Base-by-base conservation (phyloP, 2,888 invertebrate species). In the Ethmia dodecea region DNA sequence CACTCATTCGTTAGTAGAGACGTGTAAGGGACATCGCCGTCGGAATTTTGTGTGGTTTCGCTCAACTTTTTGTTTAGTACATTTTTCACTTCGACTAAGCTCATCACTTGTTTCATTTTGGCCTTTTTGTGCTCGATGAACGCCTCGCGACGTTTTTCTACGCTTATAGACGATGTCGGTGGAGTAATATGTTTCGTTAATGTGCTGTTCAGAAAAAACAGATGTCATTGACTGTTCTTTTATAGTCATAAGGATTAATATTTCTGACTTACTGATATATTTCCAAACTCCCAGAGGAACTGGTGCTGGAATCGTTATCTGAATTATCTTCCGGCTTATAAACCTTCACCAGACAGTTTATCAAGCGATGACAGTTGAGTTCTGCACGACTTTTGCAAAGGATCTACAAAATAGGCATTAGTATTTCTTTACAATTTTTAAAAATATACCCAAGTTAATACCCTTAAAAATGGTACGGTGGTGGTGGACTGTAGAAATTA, bases 161-260 rank as follows among this genome's bases (percentile, higher is more conserved):
- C 60, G 1, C 66, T 68, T 35, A 66, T 49, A n/a, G 73, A 64
- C 0, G 84, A 81, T 1, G 86, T 74, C 1, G 90, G 89, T 1
- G 91, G 90, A 0, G 91, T 91, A 72, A 92, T 89, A 56, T 92
- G 92, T 60, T 90, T 90, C 10, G 92, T 92, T 49, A 93, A 64
- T 1, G 92, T 91, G 50, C 92, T 92, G 59, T 28, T 69, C 74
- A 31, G 13, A 37, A 11, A 27, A 16, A 25, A 18, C 37, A 18
- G 9, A 18, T 8, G 18, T 1, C 2, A 18, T 3, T 18, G 18
- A 3, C 9, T 18, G 18, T 2, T 18, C 9, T 18, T 18, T 18
- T 18, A 18, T 18, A 9, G 9, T 18, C 9, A 9, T 18, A 18
- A 25, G 8, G 10, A 25, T 25, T 25, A 1, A 25, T 12, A n/a